Percentiles rank a stretch among this genome's conserved stretches.
These are phyloP conservation scores for Meliscaeva auricollis DNA, from an alignment of 2,888 invertebrate genomes.

Conservation along the genomic window DNA sequence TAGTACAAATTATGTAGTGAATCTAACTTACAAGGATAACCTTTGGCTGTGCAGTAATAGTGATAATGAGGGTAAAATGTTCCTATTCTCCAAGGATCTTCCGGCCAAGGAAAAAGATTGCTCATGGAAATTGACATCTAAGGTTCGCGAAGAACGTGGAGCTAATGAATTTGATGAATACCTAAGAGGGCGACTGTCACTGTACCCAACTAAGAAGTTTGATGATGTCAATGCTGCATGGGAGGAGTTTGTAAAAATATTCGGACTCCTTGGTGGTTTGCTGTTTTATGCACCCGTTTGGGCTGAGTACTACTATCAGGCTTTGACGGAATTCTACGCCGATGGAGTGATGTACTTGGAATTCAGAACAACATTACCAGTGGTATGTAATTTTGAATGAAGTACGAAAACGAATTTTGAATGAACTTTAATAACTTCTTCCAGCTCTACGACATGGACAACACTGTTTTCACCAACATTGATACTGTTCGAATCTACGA, in stretches of 20 bases:
- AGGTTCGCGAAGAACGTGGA: conserved; percentile 78
- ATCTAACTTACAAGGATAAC: conserved; percentile 87
- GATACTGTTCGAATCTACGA: conserved; percentile 87
- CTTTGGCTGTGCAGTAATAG: conserved; percentile 84
- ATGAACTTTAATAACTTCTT: background rate
- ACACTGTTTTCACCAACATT: conserved; percentile 85
- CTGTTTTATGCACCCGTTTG: conserved; percentile 87
- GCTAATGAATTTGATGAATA: conserved; percentile 84
- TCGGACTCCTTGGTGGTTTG: conserved; percentile 85
- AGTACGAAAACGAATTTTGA: background rate
- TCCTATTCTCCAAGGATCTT: conserved; percentile 78
- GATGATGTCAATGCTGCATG: conserved; percentile 86
- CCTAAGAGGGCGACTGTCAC: conserved; percentile 85
- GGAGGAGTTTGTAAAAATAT: conserved; percentile 86
- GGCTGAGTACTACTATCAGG: conserved; percentile 88
- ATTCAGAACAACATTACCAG: conserved; percentile 87
- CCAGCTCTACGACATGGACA: conserved; percentile 88
- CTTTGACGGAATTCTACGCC: conserved; percentile 86
- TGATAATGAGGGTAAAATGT: conserved; percentile 66
- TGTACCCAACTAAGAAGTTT: conserved; percentile 85
- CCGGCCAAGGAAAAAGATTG: conserved; percentile 77
- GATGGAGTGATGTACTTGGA: conserved; percentile 90
- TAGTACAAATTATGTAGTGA: conserved; percentile 87
- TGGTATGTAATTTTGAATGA: conserved; percentile 76
- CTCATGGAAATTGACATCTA: conserved; percentile 79